These are phyloP conservation scores for Phymorhynchus buccinoides DNA, from an alignment of 1,140 invertebrate species.

Conservation along the genomic window DNA sequence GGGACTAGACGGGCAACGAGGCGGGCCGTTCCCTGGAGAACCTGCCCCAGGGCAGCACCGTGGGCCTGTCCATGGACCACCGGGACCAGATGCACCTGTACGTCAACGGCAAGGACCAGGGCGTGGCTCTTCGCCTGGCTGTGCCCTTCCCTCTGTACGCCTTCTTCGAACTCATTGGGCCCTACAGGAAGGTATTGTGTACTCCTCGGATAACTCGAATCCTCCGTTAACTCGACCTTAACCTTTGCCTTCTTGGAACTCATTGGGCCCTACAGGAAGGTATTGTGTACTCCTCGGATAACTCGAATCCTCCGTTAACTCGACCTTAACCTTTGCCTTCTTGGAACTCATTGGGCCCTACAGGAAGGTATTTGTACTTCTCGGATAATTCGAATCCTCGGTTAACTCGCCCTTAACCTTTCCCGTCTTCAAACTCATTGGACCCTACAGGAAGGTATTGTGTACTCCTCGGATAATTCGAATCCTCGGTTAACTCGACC, in stretches of 20 bases:
- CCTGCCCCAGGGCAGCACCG: slow-evolving; percentile 2
- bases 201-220: no score
- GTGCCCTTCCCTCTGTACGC: slow-evolving; percentile 4
- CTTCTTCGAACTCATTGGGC: neutral
- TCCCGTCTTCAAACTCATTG: no score
- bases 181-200: neutral
- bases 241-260: neutral
- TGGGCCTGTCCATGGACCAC: neutral
- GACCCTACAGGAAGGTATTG: no score
- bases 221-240: no score
- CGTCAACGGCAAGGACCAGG: slow-evolving; percentile 11
- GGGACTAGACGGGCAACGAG: slow-evolving; percentile 6
- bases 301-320: neutral
- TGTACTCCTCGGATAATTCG: no score
- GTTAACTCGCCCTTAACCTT: no score
- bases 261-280: no score
- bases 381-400: no score
- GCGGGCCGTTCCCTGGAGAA: neutral
- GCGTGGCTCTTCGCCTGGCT: slow-evolving; percentile 1
- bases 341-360: neutral
- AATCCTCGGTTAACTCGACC: no score
- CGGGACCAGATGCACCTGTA: neutral
- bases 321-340: neutral
- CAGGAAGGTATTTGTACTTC: no score
- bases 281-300: neutral